phyloP scores from a whole-genome alignment of 2,113 vertebrate species.

The Plestiodon gilberti region DNA sequence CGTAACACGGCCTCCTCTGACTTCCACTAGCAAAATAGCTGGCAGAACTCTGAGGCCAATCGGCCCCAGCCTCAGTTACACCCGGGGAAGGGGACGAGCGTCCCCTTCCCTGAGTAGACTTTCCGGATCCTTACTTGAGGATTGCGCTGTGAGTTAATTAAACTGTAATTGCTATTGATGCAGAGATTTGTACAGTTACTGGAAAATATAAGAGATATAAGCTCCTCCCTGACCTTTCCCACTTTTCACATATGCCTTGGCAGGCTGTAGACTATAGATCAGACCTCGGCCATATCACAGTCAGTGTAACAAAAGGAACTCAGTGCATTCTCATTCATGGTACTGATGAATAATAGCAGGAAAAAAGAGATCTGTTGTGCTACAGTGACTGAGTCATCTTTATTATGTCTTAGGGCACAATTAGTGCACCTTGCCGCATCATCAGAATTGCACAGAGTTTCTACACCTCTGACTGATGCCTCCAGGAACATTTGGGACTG shows the following conservation, averaged over 20 bases:
- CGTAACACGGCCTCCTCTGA: too few species aligned
- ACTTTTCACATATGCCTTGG: not conserved
- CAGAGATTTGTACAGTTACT: not conserved
- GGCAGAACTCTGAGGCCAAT: too few species aligned
- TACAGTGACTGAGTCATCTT: not conserved
- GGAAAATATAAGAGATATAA: not conserved
- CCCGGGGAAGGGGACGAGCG: too few species aligned
- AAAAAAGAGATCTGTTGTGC: not conserved
- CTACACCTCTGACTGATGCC: not conserved
- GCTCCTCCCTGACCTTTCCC: not conserved
- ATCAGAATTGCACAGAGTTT: not conserved
- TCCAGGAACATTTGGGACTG: not conserved
- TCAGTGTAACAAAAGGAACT: not conserved
- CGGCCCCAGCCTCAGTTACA: too few species aligned
- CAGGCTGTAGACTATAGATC: not conserved
- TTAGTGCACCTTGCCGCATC: not conserved
- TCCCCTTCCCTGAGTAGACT: too few species aligned
- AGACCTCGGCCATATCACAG: not conserved
- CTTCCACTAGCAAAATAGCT: too few species aligned
- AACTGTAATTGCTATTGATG: not conserved
- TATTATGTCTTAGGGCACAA: not conserved
- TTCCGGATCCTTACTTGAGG: too few species aligned
- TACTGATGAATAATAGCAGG: not conserved
- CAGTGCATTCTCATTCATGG: not conserved
- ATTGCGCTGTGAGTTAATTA: not conserved